These are phyloP conservation scores for Rhinopithecus roxellana DNA, from an alignment of 2,113 vertebrate species.

Conservation along the genomic window DNA sequence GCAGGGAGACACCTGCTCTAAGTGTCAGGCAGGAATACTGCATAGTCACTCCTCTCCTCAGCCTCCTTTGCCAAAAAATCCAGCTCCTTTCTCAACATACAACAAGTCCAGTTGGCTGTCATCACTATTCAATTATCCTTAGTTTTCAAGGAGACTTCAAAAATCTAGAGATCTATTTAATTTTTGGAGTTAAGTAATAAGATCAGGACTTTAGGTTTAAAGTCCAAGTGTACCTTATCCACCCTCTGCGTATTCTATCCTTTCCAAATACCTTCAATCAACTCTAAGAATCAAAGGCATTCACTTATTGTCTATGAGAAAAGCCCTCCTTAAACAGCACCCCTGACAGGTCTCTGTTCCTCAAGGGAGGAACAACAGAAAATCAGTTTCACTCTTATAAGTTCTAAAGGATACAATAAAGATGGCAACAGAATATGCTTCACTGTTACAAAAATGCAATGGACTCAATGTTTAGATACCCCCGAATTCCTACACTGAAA, in stretches of 20 bases:
- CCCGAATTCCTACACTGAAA: neutral
- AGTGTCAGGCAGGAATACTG: neutral
- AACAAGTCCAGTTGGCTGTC: neutral
- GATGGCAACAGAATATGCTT: neutral
- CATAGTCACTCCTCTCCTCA: neutral
- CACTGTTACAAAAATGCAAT: neutral
- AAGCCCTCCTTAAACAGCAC: neutral
- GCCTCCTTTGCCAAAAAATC: neutral
- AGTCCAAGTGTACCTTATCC: neutral
- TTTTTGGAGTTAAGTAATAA: neutral
- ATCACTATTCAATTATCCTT: neutral
- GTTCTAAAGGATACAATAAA: neutral
- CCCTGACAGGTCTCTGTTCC: neutral
- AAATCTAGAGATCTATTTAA: neutral
- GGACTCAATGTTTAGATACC: neutral
- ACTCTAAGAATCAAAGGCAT: neutral
- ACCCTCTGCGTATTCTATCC: neutral
- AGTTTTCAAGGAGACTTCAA: slow-evolving; percentile 15
- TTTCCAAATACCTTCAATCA: neutral
- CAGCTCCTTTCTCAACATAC: neutral
- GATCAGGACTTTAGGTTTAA: neutral
- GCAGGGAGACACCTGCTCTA: neutral
- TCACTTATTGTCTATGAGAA: neutral
- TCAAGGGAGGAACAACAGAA: neutral
- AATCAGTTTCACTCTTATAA: neutral